phyloP scores from a whole-genome alignment of 2,888 invertebrate genomes.

The Phoronis australis region DNA sequence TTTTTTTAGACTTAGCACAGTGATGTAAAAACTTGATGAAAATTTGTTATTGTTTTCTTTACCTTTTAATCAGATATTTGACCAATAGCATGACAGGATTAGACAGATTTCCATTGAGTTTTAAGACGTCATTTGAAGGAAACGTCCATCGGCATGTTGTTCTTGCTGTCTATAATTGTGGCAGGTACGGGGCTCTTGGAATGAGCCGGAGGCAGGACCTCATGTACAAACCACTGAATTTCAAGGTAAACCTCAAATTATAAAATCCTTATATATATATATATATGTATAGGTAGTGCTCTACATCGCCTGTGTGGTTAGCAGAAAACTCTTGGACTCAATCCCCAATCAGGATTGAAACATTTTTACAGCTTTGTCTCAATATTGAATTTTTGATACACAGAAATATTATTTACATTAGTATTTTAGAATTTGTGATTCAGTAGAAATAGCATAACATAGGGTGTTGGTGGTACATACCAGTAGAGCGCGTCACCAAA shows the following conservation, averaged over 20 bases:
- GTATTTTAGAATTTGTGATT: no score
- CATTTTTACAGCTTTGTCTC: no score
- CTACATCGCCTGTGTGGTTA: no score
- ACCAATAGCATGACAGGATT: constrained; percentile 48
- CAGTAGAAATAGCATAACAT: no score
- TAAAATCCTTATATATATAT: no score
- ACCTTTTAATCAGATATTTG: constrained; percentile 33
- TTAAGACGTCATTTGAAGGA: constrained; percentile 47
- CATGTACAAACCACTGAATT: constrained; percentile 51
- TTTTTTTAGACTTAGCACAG: no score
- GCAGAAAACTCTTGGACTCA: no score
- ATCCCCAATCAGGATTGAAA: neutral
- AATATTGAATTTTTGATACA: no score
- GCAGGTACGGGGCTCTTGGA: constrained; percentile 50
- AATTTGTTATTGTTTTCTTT: neutral
- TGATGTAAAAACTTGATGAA: neutral
- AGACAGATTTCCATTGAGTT: constrained; percentile 52
- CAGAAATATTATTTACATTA: no score
- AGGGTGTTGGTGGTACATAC: no score
- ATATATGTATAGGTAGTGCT: no score
- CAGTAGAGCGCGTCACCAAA: no score
- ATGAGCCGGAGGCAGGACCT: constrained; percentile 51
- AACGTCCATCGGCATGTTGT: constrained; percentile 51
- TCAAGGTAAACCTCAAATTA: constrained; percentile 28
- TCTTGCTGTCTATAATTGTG: constrained; percentile 46